These are phyloP conservation scores for Bilobella aurantiaca DNA, from an alignment of 1,140 invertebrate genomes.

Conservation along the genomic window DNA sequence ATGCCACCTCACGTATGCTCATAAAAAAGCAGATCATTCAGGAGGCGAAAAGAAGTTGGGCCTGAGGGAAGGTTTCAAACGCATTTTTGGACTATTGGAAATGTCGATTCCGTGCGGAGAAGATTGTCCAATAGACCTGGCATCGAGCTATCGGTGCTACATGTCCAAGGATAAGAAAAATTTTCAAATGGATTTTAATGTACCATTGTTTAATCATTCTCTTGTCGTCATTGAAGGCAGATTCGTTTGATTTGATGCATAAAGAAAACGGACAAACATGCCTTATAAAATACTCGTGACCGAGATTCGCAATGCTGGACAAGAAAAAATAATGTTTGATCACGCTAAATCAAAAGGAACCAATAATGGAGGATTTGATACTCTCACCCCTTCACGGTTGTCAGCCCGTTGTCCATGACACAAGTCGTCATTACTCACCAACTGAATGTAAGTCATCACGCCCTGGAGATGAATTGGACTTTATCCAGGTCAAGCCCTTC, in stretches of 20 bases:
- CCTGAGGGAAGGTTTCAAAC: slow-evolving; percentile 9
- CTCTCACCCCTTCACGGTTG: background rate
- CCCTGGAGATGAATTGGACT: background rate
- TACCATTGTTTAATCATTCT: slow-evolving; percentile 1
- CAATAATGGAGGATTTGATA: background rate
- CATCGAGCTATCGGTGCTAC: background rate
- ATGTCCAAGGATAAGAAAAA: background rate
- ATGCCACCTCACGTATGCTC: slow-evolving; percentile 10
- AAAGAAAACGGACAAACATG: slow-evolving; percentile 21
- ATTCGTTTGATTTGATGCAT: slow-evolving; percentile 10
- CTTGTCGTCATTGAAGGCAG: slow-evolving; percentile 12
- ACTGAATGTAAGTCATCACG: background rate
- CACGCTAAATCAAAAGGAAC: background rate
- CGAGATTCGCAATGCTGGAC: background rate
- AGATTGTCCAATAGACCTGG: slow-evolving; percentile 10
- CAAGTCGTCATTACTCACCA: background rate
- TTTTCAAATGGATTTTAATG: slow-evolving; percentile 12
- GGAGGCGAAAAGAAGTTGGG: slow-evolving; percentile 12
- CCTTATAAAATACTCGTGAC: slow-evolving; percentile 9
- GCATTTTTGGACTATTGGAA: slow-evolving; percentile 15
- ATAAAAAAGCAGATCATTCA: background rate
- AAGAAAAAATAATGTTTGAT: background rate
- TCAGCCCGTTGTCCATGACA: background rate
- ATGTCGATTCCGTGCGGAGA: slow-evolving; percentile 13
- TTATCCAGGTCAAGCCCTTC: slow-evolving; percentile 6